Evolutionary conservation across 1,140 invertebrate species (phyloP).

Genomic region (Neodiprion pinetum): DNA sequence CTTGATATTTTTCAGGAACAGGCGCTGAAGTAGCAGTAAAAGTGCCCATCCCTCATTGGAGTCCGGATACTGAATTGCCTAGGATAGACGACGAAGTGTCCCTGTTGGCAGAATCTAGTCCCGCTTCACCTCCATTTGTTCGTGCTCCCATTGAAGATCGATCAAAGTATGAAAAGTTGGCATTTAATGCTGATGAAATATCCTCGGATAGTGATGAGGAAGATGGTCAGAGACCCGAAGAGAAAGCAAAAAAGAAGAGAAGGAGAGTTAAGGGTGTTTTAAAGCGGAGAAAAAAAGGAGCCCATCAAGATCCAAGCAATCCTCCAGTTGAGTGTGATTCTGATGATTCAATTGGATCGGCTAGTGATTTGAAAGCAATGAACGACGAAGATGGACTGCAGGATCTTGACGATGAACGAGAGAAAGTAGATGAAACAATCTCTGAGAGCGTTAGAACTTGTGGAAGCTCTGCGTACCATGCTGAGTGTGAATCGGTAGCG

Average conservation of each 20-base stretch:
- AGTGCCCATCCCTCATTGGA: conserved; percentile 45
- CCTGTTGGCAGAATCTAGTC: conserved; percentile 44
- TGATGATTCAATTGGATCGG: conserved; percentile 78
- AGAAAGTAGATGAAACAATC: conserved; percentile 66
- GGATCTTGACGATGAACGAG: conserved; percentile 52
- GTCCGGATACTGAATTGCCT: conserved; percentile 30
- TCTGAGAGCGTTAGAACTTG: conserved; percentile 74
- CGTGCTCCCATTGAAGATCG: conserved; percentile 73
- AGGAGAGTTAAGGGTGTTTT: conserved; percentile 44
- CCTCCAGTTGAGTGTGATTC: conserved; percentile 53
- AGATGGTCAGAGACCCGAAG: conserved; percentile 36
- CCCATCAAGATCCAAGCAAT: conserved; percentile 30
- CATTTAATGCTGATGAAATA: conserved; percentile 65
- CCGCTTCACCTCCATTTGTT: conserved; percentile 66
- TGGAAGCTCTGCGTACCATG: conserved; percentile 74
- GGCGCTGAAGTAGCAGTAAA: conserved; percentile 32
- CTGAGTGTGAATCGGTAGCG: conserved; percentile 74
- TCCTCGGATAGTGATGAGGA: conserved; percentile 68
- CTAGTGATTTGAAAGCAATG: conserved; percentile 72
- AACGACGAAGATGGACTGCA: conserved; percentile 66
- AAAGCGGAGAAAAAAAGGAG: conserved; percentile 46
- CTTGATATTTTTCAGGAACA: conserved; percentile 48
- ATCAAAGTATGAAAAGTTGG: conserved; percentile 83
- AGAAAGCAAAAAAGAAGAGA: conserved; percentile 48
- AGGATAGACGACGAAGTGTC: conserved; percentile 47